Evolutionary conservation across 37 sponge, comb jelly and placozoan species (phyloP).

Genomic region (Diacarnus erythraeanus): DNA sequence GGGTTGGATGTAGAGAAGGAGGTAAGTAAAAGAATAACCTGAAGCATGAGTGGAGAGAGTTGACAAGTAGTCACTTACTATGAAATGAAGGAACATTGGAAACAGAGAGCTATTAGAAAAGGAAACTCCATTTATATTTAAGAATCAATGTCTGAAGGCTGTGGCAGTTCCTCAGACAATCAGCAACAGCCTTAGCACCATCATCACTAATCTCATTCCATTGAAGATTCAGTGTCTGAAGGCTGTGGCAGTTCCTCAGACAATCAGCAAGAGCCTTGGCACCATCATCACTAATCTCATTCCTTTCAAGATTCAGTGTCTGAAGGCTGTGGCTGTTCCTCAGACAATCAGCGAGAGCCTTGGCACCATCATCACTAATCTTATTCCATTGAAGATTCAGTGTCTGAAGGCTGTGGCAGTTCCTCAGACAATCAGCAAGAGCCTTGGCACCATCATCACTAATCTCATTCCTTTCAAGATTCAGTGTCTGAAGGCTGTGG

Average conservation of each 20-base stretch:
- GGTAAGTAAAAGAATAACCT: too few relatives aligned
- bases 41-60: too few relatives aligned
- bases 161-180: neutral
- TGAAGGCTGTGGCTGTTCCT: neutral
- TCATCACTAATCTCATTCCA: neutral
- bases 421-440: neutral
- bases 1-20: too few relatives aligned
- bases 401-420: neutral
- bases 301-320: neutral
- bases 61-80: too few relatives aligned
- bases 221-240: neutral
- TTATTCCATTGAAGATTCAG: neutral
- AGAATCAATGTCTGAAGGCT: neutral
- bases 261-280: neutral
- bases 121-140: too few relatives aligned
- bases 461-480: neutral
- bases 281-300: neutral
- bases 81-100: too few relatives aligned
- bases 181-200: neutral
- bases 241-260: neutral
- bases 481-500: neutral
- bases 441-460: neutral
- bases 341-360: neutral
- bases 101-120: too few relatives aligned
- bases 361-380: conserved; percentile 1